Evolutionary conservation across 2,797 vertebrate species (phyloP), one percentile per base, ranked within the genome.

Genomic region (Rhynchotus rufescens): DNA sequence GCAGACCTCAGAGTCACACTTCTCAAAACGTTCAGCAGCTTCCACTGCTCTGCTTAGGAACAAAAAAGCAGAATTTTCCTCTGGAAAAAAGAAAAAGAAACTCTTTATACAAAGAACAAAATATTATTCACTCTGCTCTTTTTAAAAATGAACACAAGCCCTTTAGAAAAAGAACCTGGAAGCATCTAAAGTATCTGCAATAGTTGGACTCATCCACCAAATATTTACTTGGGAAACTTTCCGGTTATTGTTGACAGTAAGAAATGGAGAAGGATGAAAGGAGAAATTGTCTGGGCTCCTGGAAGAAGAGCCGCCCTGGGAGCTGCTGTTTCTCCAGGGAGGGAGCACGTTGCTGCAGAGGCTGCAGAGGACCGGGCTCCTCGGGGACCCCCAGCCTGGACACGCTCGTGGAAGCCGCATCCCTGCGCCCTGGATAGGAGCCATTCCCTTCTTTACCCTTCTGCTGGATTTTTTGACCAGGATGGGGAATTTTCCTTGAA

Each of bases 191-290:
- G 61, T 17, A 36, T 3, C 28, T 62, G 64, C 25, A 72, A 38
- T 3, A 54, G 36, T 0, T 57, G 42, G n/a, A 86, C 44, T 69
- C 40, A 66, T n/a, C 67, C 71, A 57, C 60, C 21, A 78, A 79
- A 51, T 47, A 7, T 6, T 73, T 80, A 44, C 77, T 44, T 0
- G 5, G 22, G 84, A 51, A 56, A 15, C 30, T 15, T 65, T 83
- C 45, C 20, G 38, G 21, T 90, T 83, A 32, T 11, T 59, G 84
- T 22, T 66, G 15, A 57, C 0, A 0, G 26, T 17, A 72, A 69
- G 73, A 85, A 95, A 62, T 4, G 5, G 19, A 75, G 69, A 68
- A 44, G 34, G 56, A 69, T 8, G 30, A 52, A 87, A 89, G 51
- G 30, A 78, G 11, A 30, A 51, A 52, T 44, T 60, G 44, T 8